A percentile compares a stretch with the other conserved stretches of the same genome.
phyloP scores from a whole-genome alignment of 2,888 invertebrate genomes.

The Parthenolecanium corni region DNA sequence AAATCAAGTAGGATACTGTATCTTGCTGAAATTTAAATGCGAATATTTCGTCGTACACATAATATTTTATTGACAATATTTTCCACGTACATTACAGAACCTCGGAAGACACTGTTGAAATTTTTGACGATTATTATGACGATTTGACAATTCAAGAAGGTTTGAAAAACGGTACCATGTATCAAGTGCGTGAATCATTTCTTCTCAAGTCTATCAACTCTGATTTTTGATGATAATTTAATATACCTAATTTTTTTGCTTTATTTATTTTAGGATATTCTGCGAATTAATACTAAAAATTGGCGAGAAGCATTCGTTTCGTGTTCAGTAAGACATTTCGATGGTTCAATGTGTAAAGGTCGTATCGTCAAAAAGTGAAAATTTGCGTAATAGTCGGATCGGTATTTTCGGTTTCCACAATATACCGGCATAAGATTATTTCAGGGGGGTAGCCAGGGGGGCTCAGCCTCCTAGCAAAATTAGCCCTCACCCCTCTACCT shows the following conservation, averaged over 20 bases:
- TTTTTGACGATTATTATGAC: constrained; percentile 7
- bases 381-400: not conserved
- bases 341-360: not conserved
- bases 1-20: too few relatives aligned
- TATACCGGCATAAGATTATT: too few relatives aligned
- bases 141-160: not conserved
- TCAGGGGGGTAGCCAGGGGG: too few relatives aligned
- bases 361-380: not conserved
- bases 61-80: too few relatives aligned
- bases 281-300: constrained; percentile 10
- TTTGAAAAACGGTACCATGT: not conserved
- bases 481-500: not conserved
- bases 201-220: not conserved
- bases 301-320: constrained; percentile 5
- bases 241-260: not conserved
- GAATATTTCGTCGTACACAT: too few relatives aligned
- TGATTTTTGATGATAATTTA: too few relatives aligned
- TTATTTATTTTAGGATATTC: constrained; percentile 3
- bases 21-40: too few relatives aligned
- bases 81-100: too few relatives aligned
- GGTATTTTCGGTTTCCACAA: not conserved
- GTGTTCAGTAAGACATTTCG: not conserved
- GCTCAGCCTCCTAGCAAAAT: too few relatives aligned
- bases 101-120: too few relatives aligned
- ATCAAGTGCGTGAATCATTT: not conserved